Percentiles rank a stretch among this genome's conserved stretches.
These are phyloP conservation scores for Chaetops frenatus DNA, from an alignment of 2,113 vertebrate species.

Conservation along the genomic window DNA sequence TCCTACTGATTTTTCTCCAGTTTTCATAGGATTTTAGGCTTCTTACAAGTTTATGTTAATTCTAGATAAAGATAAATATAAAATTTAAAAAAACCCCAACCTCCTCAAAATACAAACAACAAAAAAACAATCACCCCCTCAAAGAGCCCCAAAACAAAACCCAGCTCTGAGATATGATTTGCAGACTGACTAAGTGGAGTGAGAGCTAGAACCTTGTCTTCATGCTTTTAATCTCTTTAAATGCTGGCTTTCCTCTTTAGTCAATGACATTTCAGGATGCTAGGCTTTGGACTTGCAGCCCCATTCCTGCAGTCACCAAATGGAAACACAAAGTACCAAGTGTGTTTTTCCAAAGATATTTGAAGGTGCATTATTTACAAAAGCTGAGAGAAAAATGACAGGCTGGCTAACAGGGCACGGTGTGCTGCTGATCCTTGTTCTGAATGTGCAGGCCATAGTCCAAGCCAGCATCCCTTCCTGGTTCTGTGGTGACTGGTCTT, in stretches of 20 bases:
- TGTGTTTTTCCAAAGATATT: too few relatives aligned
- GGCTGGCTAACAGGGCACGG: too few relatives aligned
- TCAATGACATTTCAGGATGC: background rate
- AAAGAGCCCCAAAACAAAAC: background rate
- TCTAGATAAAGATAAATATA: background rate
- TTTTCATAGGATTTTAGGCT: background rate
- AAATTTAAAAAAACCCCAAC: background rate
- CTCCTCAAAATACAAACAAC: background rate
- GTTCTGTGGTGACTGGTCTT: too few relatives aligned
- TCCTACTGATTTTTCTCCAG: background rate
- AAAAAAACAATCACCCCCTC: fast-evolving
- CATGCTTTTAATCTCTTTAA: background rate
- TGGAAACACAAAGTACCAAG: too few relatives aligned
- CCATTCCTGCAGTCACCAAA: too few relatives aligned
- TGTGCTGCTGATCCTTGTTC: too few relatives aligned
- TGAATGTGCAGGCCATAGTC: too few relatives aligned
- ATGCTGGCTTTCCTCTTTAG: background rate
- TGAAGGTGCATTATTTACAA: too few relatives aligned
- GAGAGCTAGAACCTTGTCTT: background rate
- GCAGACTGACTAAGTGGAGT: background rate
- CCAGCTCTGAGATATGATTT: background rate
- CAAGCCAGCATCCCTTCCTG: too few relatives aligned
- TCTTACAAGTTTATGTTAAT: background rate
- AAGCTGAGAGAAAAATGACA: too few relatives aligned
- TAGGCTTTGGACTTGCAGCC: too few relatives aligned